A percentile compares a stretch with the other conserved stretches of the same genome.
Conservation (phyloP, 2,113 vertebrate species). For the Gnathonemus echidnorhynchus region DNA sequence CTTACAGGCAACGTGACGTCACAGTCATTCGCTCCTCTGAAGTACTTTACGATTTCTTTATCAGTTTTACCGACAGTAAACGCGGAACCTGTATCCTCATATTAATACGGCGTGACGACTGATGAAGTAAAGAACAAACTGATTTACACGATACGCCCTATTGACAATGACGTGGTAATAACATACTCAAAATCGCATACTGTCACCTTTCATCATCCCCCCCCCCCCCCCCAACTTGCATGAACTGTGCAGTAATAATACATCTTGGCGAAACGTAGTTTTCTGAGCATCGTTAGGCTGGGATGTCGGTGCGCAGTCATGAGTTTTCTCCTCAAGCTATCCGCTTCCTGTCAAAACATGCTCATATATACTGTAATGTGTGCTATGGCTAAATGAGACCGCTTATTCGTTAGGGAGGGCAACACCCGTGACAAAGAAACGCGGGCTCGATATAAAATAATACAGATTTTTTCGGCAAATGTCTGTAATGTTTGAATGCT, state of each 20-base stretch:
- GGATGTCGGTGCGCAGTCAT: not conserved
- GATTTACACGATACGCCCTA: not conserved
- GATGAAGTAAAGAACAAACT: not conserved
- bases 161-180: not conserved
- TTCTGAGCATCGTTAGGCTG: slow-evolving; percentile 4
- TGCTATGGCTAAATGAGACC: not conserved
- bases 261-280: slow-evolving; percentile 3
- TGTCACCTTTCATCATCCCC: not conserved
- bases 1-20: slow-evolving; percentile 15
- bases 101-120: not conserved
- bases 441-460: not conserved
- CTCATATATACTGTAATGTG: not conserved
- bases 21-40: not conserved
- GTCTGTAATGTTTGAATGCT: not conserved
- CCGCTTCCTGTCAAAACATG: not conserved
- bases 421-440: not conserved
- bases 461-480: not conserved
- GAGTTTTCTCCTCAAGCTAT: not conserved
- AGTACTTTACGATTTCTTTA: slow-evolving; percentile 3
- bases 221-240: not conserved
- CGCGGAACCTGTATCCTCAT: not conserved
- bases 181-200: not conserved
- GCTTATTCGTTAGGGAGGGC: not conserved
- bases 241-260: not conserved
- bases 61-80: not conserved